Conservation (phyloP, 2,797 vertebrate species). For the Argentina silus region DNA sequence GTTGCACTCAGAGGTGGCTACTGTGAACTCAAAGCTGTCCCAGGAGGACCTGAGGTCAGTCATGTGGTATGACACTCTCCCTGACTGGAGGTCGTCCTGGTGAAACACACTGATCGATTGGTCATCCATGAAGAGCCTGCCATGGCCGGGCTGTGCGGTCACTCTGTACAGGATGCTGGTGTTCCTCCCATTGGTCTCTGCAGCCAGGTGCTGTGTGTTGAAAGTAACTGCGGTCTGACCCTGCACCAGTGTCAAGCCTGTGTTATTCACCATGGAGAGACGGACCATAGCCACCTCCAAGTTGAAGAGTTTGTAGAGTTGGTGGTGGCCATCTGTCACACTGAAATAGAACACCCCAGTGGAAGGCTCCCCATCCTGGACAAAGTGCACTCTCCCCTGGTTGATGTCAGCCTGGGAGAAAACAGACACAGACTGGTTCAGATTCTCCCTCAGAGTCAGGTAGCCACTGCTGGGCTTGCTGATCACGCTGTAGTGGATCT, state of each 20-base stretch:
- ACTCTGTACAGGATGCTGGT: conserved; percentile 82
- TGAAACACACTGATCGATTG: conserved; percentile 78
- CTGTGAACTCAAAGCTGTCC: conserved; percentile 82
- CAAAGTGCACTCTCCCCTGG: conserved; percentile 81
- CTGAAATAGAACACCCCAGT: conserved; percentile 91
- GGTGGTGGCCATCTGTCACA: conserved; percentile 87
- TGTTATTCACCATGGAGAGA: conserved; percentile 85
- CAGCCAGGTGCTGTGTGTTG: conserved; percentile 82
- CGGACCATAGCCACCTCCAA: conserved; percentile 83
- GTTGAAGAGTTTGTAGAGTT: conserved; percentile 88
- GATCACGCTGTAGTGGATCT: conserved; percentile 85
- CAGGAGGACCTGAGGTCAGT: conserved; percentile 79
- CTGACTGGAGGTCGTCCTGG: conserved; percentile 80
- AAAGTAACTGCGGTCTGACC: conserved; percentile 79
- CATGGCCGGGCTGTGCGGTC: conserved; percentile 78
- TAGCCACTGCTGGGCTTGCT: conserved; percentile 86
- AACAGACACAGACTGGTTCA: conserved; percentile 72
- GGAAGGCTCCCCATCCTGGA: conserved; percentile 83
- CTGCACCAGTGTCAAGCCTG: conserved; percentile 81
- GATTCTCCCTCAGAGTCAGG: conserved; percentile 79
- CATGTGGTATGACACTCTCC: conserved; percentile 84
- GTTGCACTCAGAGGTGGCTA: conserved; percentile 79
- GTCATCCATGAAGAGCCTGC: conserved; percentile 80
- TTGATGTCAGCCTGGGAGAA: conserved; percentile 91
- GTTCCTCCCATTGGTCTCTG: conserved; percentile 82